Evolutionary conservation across 2,888 invertebrate species (phyloP).

Genomic region (Amphiduros pacificus): DNA sequence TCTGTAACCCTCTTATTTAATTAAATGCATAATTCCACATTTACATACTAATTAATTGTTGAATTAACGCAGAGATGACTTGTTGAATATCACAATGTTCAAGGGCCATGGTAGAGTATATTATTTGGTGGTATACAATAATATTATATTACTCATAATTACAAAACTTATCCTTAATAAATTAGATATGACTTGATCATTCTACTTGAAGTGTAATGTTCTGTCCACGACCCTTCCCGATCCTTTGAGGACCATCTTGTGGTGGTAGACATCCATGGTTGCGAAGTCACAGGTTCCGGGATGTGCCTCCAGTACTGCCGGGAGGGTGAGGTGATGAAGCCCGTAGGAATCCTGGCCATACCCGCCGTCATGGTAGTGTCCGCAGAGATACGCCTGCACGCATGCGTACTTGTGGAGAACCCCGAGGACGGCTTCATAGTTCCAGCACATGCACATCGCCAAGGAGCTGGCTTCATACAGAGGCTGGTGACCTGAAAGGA

Average conservation of each 20-base stretch:
- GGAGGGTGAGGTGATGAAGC: conserved; percentile 53
- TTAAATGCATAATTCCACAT: too few relatives aligned
- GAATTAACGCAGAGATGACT: too few relatives aligned
- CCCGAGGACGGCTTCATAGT: conserved; percentile 49
- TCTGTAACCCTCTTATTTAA: too few relatives aligned
- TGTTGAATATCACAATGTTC: too few relatives aligned
- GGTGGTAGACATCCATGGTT: neutral
- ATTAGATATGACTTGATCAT: too few relatives aligned
- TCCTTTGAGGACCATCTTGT: neutral
- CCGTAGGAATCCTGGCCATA: conserved; percentile 46
- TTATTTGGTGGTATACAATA: too few relatives aligned
- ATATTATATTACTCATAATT: too few relatives aligned
- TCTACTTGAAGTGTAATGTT: too few relatives aligned
- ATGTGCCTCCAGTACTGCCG: conserved; percentile 31
- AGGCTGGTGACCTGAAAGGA: conserved; percentile 54
- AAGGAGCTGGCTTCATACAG: conserved; percentile 38
- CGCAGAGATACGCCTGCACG: conserved; percentile 55
- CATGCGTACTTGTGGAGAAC: conserved; percentile 40
- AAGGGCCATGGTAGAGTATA: too few relatives aligned
- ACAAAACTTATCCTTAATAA: too few relatives aligned
- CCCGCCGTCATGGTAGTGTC: conserved; percentile 56
- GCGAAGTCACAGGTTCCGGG: neutral
- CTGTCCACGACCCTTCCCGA: neutral
- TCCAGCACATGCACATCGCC: conserved; percentile 51
- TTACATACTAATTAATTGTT: too few relatives aligned